Evolutionary conservation across 2,113 vertebrate genomes (phyloP), one percentile per base, ranked within the genome.

Genomic region (Engraulis encrasicolus): DNA sequence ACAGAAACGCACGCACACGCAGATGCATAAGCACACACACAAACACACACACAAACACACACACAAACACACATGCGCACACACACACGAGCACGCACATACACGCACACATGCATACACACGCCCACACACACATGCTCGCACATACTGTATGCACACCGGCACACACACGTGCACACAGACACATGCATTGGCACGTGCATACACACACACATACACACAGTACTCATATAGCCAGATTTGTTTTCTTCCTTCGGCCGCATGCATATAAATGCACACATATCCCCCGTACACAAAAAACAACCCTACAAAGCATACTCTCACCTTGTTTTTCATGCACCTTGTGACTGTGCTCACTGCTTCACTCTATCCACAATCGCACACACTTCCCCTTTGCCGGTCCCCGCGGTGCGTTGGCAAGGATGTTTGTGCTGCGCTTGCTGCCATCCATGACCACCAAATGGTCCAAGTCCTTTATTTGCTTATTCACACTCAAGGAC

Each of bases 361-460:
- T 83, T 82, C 50, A 81, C 38, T 34, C 54, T 74, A 36, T 40
- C 50, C 58, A 27, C 58, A 61, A 45, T 45, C 4, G 9, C n/a
- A 61, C 20, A 23, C 81, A 86, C 77, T 74, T 50, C 78, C 50
- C n/a, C 82, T 38, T 52, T 27, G 49, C 49, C 82, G 49, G 58
- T 58, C 84, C 77, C 81, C 89, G 82, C 78, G 45, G 86, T 83
- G 85, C 74, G 83, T 78, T 88, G 80, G 61, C 82, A 83, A 54
- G 58, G 78, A 90, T 81, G 86, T 86, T 83, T 88, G 78, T 88
- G 78, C 82, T 86, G 34, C 84, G 78, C 78, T n/a, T 58, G 54
- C 52, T 40, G 37, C 74, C 82, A 80, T 66, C 23, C 23, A 27
- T 66, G n/a, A 66, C n/a, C 58, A n/a, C 12, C 14, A 31, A 12